A percentile compares a stretch with the other conserved stretches of the same genome.
These are phyloP conservation scores for Ernsta delagoae DNA, from an alignment of 2,888 invertebrate species.

Conservation along the genomic window DNA sequence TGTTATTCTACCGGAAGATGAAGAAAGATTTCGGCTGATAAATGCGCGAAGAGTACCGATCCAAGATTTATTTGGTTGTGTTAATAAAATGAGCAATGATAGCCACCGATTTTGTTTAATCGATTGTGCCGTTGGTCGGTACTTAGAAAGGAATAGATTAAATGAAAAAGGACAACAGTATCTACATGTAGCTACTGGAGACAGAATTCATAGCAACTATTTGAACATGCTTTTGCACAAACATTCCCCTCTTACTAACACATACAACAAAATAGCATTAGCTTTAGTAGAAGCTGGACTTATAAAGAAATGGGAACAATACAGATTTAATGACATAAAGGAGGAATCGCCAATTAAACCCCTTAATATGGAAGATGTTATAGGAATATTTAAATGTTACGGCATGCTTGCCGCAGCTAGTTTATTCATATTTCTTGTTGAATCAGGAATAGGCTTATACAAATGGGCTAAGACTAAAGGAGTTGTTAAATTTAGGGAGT, in stretches of 20 bases:
- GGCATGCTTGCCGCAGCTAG: slow-evolving; percentile 50
- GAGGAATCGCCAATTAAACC: slow-evolving; percentile 64
- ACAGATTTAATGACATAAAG: slow-evolving; percentile 64
- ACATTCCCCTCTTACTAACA: slow-evolving; percentile 63
- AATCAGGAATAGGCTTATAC: slow-evolving; percentile 50
- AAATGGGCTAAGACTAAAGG: slow-evolving; percentile 14
- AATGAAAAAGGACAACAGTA: slow-evolving; percentile 71
- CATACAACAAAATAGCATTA: slow-evolving; percentile 61
- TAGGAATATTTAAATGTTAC: slow-evolving; percentile 64
- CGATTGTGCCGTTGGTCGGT: slow-evolving; percentile 72
- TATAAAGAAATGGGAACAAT: slow-evolving; percentile 75
- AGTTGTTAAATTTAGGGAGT: not conserved
- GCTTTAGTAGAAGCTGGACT: slow-evolving; percentile 70
- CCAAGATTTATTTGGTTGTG: slow-evolving; percentile 59
- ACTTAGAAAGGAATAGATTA: slow-evolving; percentile 62
- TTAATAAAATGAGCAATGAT: slow-evolving; percentile 59
- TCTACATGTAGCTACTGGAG: slow-evolving; percentile 65
- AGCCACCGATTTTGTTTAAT: slow-evolving; percentile 68
- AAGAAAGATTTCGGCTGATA: slow-evolving; percentile 61
- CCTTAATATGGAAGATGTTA: slow-evolving; percentile 60
- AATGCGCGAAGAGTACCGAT: slow-evolving; percentile 63
- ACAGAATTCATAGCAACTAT: slow-evolving; percentile 73
- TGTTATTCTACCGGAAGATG: slow-evolving; percentile 66
- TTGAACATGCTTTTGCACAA: slow-evolving; percentile 63
- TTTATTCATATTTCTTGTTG: slow-evolving; percentile 57